Percentiles rank a stretch among this genome's conserved stretches.
Conservation (phyloP, 2,797 vertebrate genomes). For the Bradypus variegatus region DNA sequence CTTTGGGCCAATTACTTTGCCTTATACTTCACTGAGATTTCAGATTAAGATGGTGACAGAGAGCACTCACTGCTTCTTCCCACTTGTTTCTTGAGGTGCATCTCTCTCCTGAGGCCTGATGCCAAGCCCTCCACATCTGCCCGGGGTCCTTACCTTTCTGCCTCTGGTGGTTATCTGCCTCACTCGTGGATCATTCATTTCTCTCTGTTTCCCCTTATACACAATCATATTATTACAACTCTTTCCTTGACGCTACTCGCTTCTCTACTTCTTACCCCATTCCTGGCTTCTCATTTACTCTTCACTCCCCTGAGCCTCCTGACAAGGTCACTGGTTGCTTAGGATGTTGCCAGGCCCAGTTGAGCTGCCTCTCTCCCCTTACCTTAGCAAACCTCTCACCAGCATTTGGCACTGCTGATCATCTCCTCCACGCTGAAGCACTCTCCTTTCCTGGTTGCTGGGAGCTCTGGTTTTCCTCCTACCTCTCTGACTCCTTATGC, state of each 20-base stretch:
- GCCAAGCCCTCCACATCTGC: background rate
- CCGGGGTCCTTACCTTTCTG: background rate
- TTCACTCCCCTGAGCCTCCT: background rate
- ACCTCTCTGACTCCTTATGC: background rate
- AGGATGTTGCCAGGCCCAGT: rapidly evolving
- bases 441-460: background rate
- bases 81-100: background rate
- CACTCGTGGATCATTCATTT: background rate
- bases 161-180: background rate
- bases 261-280: background rate
- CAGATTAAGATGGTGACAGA: background rate
- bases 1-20: background rate
- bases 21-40: background rate
- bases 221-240: rapidly evolving
- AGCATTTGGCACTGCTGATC: background rate
- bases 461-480: background rate
- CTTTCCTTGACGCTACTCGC: background rate
- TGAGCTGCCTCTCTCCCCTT: background rate
- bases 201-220: background rate
- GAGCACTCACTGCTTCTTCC: background rate
- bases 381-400: rapidly evolving
- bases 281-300: background rate
- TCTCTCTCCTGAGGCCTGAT: background rate
- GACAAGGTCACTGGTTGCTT: rapidly evolving
- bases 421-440: background rate